Conservation (phyloP, 2,888 invertebrate genomes). For the Leucophenga maculata region DNA sequence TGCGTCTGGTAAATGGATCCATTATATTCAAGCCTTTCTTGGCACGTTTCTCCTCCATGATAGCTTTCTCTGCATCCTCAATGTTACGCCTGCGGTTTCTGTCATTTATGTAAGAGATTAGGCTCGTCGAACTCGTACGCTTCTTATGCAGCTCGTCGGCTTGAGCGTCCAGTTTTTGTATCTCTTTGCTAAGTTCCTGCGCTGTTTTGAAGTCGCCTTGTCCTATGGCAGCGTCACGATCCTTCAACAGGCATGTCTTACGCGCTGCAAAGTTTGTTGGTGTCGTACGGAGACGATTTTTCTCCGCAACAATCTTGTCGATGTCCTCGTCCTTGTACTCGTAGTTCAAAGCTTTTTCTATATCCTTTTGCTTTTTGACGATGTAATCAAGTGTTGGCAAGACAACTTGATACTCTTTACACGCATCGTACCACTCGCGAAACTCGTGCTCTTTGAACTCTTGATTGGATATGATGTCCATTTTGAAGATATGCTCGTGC, state of each 20-base stretch:
- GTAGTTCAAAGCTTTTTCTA: constrained; percentile 90
- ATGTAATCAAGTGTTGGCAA: constrained; percentile 89
- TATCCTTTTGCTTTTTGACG: constrained; percentile 87
- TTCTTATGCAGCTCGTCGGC: constrained; percentile 92
- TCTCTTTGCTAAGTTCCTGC: constrained; percentile 81
- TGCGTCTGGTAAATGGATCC: constrained; percentile 92
- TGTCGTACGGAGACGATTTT: constrained; percentile 90
- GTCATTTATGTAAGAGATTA: constrained; percentile 97
- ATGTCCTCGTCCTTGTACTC: constrained; percentile 97
- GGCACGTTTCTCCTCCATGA: constrained; percentile 86
- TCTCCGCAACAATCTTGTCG: constrained; percentile 92
- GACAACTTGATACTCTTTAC: constrained; percentile 77
- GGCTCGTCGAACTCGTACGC: constrained; percentile 91
- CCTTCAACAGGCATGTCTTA: constrained; percentile 94
- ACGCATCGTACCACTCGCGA: constrained; percentile 93
- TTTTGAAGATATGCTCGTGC: constrained; percentile 90
- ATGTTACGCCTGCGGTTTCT: constrained; percentile 93
- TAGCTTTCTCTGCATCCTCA: constrained; percentile 94
- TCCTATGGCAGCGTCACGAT: constrained; percentile 78
- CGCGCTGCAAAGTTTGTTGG: constrained; percentile 98
- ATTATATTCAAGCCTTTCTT: constrained; percentile 84
- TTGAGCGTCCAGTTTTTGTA: constrained; percentile 90
- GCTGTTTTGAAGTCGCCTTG: constrained; percentile 86
- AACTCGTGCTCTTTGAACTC: constrained; percentile 95
- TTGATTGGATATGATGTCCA: constrained; percentile 98